These are phyloP conservation scores for Spinus pinus DNA, from an alignment of 2,797 vertebrate species.

Conservation along the genomic window DNA sequence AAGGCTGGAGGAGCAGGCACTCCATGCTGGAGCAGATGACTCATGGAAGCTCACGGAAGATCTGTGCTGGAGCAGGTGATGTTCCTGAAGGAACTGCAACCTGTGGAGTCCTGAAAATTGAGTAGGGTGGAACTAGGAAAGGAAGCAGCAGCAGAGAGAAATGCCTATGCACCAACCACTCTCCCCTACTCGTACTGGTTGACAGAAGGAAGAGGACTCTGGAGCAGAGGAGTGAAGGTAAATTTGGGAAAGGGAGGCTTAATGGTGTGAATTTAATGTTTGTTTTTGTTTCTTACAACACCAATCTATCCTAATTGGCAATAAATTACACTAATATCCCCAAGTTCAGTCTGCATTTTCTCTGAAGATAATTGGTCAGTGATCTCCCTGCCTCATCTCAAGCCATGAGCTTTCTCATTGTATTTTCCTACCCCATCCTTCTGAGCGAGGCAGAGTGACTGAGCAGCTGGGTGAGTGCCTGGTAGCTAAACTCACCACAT, in stretches of 20 bases:
- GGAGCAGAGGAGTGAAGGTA: background rate
- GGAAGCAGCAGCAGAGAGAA: background rate
- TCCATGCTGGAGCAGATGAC: background rate
- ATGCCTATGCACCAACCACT: background rate
- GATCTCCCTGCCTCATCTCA: background rate
- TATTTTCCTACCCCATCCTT: background rate
- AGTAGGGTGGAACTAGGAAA: background rate
- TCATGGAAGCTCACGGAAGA: background rate
- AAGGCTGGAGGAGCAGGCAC: background rate
- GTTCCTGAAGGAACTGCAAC: background rate
- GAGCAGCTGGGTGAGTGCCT: background rate
- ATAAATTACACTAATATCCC: background rate
- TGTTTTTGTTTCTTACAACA: background rate
- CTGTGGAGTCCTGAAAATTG: background rate
- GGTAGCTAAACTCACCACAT: background rate
- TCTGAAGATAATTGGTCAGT: background rate
- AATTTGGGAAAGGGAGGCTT: background rate
- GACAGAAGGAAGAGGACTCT: accelerated
- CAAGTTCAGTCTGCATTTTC: background rate
- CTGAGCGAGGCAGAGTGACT: background rate
- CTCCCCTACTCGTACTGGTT: background rate
- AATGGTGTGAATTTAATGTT: background rate
- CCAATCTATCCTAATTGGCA: background rate
- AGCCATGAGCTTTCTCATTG: background rate
- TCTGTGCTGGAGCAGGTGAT: background rate